Evolutionary conservation across 92 coral and sea anemone genomes (phyloP).

Genomic region (Phenganax marumi): DNA sequence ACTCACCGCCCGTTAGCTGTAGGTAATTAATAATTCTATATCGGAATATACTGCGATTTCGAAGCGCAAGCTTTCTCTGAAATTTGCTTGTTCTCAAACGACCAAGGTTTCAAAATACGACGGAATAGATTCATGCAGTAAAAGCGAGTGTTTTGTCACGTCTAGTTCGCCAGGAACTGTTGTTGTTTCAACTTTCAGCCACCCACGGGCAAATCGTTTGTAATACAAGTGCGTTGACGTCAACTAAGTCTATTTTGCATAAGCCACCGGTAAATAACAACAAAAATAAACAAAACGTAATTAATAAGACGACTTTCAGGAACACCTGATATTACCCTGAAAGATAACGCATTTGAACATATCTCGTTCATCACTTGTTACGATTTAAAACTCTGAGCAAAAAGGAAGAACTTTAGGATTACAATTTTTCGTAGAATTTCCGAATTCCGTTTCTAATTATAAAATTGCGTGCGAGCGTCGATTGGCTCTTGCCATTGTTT

Average conservation of each 20-base stretch:
- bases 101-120: not conserved
- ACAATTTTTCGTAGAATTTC: slow-evolving; percentile 3
- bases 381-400: not conserved
- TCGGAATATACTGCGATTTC: not conserved
- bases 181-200: slow-evolving; percentile 21
- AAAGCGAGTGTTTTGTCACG: slow-evolving; percentile 14
- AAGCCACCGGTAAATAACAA: slow-evolving; percentile 99
- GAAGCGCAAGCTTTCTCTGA: not conserved
- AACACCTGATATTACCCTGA: not conserved
- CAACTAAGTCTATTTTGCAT: slow-evolving; percentile 3
- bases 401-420: not conserved
- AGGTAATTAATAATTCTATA: slow-evolving; percentile 14
- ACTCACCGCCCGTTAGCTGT: slow-evolving; percentile 9
- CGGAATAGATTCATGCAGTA: not conserved
- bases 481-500: not conserved
- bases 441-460: not conserved
- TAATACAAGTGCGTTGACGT: slow-evolving; percentile 36
- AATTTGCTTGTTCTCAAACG: not conserved
- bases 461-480: not conserved
- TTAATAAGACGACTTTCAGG: slow-evolving; percentile 16
- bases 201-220: slow-evolving; percentile 43
- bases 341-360: not conserved
- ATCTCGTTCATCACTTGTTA: not conserved
- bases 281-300: slow-evolving; percentile 93
- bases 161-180: slow-evolving; percentile 18